phyloP scores from a whole-genome alignment of 2,113 vertebrate species.

The Charina bottae region DNA sequence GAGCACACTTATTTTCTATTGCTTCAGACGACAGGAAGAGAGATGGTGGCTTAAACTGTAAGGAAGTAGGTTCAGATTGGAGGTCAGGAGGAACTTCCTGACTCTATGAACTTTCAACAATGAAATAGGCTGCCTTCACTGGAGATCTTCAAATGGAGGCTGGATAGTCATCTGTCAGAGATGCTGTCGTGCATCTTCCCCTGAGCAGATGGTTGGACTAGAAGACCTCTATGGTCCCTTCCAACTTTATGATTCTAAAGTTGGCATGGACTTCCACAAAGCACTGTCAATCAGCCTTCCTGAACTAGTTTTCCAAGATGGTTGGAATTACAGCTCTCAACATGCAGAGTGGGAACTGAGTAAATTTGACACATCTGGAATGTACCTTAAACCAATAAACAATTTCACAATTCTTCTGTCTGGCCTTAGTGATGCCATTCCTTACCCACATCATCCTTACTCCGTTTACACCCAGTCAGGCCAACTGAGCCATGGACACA shows the following conservation, averaged over 20 bases:
- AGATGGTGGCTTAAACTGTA: neutral
- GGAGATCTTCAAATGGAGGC: neutral
- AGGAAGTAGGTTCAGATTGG: neutral
- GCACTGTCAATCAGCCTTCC: neutral
- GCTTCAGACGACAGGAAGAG: neutral
- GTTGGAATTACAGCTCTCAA: neutral
- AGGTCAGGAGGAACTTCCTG: neutral
- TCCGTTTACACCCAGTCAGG: neutral
- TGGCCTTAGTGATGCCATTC: neutral
- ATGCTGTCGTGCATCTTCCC: neutral
- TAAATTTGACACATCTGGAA: neutral
- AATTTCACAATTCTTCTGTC: neutral
- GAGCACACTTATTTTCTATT: neutral
- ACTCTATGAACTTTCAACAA: neutral
- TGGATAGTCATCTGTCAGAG: neutral
- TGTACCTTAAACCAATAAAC: neutral
- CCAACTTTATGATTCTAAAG: neutral
- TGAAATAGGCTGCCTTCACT: neutral
- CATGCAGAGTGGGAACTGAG: neutral
- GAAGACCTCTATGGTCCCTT: neutral
- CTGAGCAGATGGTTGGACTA: neutral
- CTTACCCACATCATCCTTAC: neutral
- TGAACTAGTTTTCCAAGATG: neutral
- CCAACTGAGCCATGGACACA: too few relatives aligned
- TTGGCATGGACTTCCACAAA: neutral